Conservation (phyloP, 2,113 vertebrate genomes). For the Channa argus region DNA sequence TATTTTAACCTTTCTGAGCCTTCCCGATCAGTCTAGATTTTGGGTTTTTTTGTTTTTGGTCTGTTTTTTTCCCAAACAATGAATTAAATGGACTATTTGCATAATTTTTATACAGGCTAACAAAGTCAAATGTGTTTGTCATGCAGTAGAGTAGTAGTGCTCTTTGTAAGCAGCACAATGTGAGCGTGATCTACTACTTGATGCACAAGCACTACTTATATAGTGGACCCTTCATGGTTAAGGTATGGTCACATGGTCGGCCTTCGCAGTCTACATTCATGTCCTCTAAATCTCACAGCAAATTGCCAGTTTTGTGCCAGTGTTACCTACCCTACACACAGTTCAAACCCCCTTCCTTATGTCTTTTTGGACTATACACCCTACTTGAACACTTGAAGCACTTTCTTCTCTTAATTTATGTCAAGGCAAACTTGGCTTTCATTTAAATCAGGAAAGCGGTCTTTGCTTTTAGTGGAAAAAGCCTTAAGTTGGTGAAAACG, state of each 20-base stretch:
- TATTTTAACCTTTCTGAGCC: background rate
- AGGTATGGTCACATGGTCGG: constrained; percentile 4
- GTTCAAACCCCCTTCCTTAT: constrained; percentile 8
- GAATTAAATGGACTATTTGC: constrained; percentile 21
- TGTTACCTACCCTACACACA: constrained; percentile 40
- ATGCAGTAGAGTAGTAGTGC: constrained; percentile 17
- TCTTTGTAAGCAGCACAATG: constrained; percentile 40
- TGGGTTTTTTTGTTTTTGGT: background rate
- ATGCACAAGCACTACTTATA: constrained; percentile 21
- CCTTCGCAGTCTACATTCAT: constrained; percentile 22
- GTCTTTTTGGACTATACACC: constrained; percentile 81
- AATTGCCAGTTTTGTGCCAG: constrained; percentile 57
- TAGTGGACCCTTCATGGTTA: background rate
- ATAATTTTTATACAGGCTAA: constrained; percentile 44
- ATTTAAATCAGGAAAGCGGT: constrained; percentile 73
- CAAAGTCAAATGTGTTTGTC: constrained; percentile 28
- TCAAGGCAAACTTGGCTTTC: constrained; percentile 62
- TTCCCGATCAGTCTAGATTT: constrained; percentile 7
- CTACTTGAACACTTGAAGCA: constrained; percentile 98
- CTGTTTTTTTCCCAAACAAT: background rate
- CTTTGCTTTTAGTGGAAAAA: constrained; percentile 60
- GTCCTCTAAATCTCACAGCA: constrained; percentile 29
- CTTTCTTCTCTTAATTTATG: constrained; percentile 89
- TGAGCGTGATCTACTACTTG: constrained; percentile 30
- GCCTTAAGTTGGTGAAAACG: constrained; percentile 57